Percentiles rank a stretch among this genome's conserved stretches.
phyloP scores from a whole-genome alignment of 2,888 invertebrate genomes.

The Odontomyia ornata region DNA sequence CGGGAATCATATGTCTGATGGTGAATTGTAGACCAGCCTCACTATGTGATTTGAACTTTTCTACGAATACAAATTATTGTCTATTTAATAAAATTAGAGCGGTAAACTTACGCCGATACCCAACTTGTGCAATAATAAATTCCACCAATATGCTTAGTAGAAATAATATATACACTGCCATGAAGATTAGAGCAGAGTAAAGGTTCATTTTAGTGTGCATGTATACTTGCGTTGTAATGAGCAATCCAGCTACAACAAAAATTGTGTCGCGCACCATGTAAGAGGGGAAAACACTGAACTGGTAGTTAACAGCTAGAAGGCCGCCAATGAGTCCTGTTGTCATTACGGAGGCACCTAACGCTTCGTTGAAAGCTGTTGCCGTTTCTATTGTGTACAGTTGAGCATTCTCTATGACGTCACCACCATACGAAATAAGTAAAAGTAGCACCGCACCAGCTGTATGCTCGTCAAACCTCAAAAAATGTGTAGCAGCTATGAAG shows the following conservation, averaged over 20 bases:
- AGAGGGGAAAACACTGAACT: not conserved
- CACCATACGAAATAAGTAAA: not conserved
- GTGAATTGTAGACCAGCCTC: not conserved
- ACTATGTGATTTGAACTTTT: not conserved
- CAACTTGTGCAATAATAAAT: not conserved
- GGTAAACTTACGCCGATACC: conserved; percentile 28
- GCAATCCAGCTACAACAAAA: not conserved
- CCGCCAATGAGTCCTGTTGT: conserved; percentile 1
- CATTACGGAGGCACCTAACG: conserved; percentile 7
- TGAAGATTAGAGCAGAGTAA: not conserved
- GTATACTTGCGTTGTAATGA: not conserved
- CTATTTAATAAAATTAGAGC: no score
- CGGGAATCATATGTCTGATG: not conserved
- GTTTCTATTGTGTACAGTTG: conserved; percentile 7
- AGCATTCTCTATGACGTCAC: conserved; percentile 24
- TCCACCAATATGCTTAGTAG: not conserved
- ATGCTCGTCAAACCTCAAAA: conserved; percentile 16
- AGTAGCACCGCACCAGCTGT: conserved; percentile 24
- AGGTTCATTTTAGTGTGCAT: not conserved
- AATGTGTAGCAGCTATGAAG: conserved; percentile 19
- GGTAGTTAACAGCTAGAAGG: not conserved
- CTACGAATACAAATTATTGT: no score
- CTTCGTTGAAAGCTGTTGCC: conserved; percentile 24
- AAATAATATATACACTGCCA: conserved; percentile 18
- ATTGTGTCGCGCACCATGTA: conserved; percentile 19